phyloP scores from a whole-genome alignment of 92 coral and sea anemone genomes.

The Epizoanthus rinbou region DNA sequence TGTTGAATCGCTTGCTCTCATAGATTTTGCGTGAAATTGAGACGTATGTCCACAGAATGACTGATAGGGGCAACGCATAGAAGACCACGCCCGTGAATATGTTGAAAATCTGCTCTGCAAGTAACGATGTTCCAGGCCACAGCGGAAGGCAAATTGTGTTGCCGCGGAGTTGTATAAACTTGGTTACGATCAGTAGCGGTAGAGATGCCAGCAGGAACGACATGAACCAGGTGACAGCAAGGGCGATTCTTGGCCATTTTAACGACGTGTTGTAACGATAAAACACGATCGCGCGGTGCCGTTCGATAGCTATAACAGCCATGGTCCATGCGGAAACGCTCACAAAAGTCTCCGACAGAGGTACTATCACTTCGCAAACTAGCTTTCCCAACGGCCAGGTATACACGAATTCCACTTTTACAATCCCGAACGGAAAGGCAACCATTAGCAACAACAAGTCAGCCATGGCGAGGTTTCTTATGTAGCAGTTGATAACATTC shows the following conservation, averaged over 20 bases:
- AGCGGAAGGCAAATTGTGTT: neutral
- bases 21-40: slow-evolving; percentile 1
- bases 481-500: slow-evolving; percentile 19
- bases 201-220: slow-evolving; percentile 3
- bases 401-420: slow-evolving; percentile 14
- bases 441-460: neutral
- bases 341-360: neutral
- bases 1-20: slow-evolving; percentile 15
- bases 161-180: neutral
- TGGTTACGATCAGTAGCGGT: slow-evolving; percentile 5
- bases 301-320: neutral
- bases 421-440: neutral
- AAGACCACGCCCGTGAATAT: neutral
- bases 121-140: neutral
- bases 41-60: neutral
- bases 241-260: slow-evolving; percentile 4
- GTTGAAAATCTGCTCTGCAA: neutral
- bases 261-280: slow-evolving; percentile 7
- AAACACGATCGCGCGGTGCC: slow-evolving; percentile 25
- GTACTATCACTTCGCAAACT: slow-evolving; percentile 1
- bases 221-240: slow-evolving; percentile 7
- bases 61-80: neutral
- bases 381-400: slow-evolving; percentile 16
- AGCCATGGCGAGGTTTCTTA: slow-evolving; percentile 18
- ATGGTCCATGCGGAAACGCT: slow-evolving; percentile 33